Evolutionary conservation across 2,113 vertebrate genomes (phyloP).

Genomic region (Bothrops jararaca): DNA sequence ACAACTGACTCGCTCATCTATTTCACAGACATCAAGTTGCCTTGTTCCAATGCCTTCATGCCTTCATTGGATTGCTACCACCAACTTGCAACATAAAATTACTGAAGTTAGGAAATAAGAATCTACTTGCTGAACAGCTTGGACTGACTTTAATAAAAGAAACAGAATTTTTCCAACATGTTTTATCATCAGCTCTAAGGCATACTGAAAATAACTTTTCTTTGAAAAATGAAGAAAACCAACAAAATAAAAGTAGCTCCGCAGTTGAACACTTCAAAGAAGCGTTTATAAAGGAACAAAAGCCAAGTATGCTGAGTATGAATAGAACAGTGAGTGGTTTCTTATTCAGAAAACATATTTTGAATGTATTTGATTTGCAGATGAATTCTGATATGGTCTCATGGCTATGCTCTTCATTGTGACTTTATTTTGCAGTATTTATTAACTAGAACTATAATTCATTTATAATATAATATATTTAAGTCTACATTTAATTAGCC

Average conservation of each 20-base stretch:
- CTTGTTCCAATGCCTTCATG: conserved; percentile 83
- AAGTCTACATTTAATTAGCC: neutral
- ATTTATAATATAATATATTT: neutral
- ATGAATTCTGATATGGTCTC: conserved; percentile 74
- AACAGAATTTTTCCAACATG: conserved; percentile 61
- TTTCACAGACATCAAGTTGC: conserved; percentile 68
- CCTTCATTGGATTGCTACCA: conserved; percentile 76
- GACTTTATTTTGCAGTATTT: conserved; percentile 4
- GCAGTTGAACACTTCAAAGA: conserved; percentile 66
- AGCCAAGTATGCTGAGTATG: conserved; percentile 59
- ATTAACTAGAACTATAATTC: neutral
- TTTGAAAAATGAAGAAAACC: conserved; percentile 38
- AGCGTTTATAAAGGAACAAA: conserved; percentile 68
- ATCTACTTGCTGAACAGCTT: conserved; percentile 52
- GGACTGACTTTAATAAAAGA: conserved; percentile 79
- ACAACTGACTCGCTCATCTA: conserved; percentile 3
- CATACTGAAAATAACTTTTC: conserved; percentile 47
- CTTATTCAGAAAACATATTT: conserved; percentile 70
- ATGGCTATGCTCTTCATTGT: conserved; percentile 33
- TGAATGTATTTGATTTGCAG: conserved; percentile 69
- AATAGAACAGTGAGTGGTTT: conserved; percentile 70
- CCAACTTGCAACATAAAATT: conserved; percentile 70
- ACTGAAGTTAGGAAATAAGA: conserved; percentile 55
- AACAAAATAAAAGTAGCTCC: conserved; percentile 27
- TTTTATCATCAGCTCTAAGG: conserved; percentile 61